These are phyloP conservation scores for Astur gentilis DNA, from an alignment of 2,113 vertebrate genomes.

Conservation along the genomic window DNA sequence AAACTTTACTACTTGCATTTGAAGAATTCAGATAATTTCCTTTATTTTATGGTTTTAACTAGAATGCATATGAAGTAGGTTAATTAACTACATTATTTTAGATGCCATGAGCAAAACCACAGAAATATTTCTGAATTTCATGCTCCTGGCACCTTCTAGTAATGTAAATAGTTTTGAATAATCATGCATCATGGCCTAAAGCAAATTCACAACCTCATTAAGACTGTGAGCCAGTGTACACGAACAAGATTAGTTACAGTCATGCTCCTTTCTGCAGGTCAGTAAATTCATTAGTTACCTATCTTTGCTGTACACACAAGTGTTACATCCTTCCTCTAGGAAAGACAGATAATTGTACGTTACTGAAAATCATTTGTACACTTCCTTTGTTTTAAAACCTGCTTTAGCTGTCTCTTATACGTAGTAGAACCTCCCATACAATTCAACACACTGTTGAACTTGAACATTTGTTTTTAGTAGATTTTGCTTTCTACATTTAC, in stretches of 20 bases:
- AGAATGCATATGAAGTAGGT: neutral
- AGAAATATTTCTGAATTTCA: neutral
- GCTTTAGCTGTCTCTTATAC: neutral
- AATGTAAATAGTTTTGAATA: neutral
- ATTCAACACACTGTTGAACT: conserved; percentile 15
- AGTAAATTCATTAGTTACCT: neutral
- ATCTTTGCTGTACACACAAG: neutral
- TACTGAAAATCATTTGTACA: neutral
- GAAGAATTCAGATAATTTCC: neutral
- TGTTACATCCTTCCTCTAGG: neutral
- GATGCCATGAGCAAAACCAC: neutral
- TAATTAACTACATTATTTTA: neutral
- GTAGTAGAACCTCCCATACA: neutral
- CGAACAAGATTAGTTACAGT: neutral
- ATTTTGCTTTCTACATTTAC: neutral
- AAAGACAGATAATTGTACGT: neutral
- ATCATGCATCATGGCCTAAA: neutral
- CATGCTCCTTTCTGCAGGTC: neutral
- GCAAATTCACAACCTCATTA: neutral
- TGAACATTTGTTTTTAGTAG: neutral
- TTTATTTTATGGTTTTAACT: neutral
- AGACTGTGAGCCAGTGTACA: neutral
- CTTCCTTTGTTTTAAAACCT: neutral
- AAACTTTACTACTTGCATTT: neutral
- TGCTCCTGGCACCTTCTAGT: neutral